phyloP scores from a whole-genome alignment of 1,140 invertebrate species.

The Nephotettix cincticeps region DNA sequence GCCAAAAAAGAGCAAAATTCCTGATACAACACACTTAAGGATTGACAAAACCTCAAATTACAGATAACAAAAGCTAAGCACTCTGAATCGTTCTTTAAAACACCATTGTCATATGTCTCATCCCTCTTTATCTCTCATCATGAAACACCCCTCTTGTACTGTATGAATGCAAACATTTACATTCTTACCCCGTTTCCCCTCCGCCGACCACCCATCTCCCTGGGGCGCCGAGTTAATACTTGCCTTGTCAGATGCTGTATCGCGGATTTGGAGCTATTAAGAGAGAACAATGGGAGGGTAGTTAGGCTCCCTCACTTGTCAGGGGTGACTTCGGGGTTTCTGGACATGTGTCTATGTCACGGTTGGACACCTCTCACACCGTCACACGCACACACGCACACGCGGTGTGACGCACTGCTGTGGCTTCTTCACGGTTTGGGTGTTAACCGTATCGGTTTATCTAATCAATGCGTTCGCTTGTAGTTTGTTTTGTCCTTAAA shows the following conservation, averaged over 20 bases:
- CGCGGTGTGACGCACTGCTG: neutral
- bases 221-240: neutral
- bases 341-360: constrained; percentile 11
- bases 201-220: neutral
- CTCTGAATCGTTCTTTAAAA: neutral
- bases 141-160: neutral
- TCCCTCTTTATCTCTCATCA: too few species aligned
- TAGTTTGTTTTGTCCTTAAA: too few species aligned
- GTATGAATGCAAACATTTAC: neutral
- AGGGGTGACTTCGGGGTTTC: neutral
- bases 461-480: too few species aligned
- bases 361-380: neutral
- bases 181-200: neutral
- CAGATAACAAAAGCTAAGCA: too few species aligned
- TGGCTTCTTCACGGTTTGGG: neutral
- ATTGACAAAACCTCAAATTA: too few species aligned
- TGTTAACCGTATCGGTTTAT: neutral
- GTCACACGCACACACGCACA: constrained; percentile 3
- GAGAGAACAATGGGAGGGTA: too few species aligned
- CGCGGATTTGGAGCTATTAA: neutral
- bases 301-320: neutral
- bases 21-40: too few species aligned
- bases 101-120: too few species aligned
- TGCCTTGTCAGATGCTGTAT: neutral
- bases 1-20: too few species aligned